A percentile compares a stretch with the other conserved stretches of the same genome.
Conservation (phyloP, 2,797 vertebrate genomes). For the Melanotaenia parkinsoni region DNA sequence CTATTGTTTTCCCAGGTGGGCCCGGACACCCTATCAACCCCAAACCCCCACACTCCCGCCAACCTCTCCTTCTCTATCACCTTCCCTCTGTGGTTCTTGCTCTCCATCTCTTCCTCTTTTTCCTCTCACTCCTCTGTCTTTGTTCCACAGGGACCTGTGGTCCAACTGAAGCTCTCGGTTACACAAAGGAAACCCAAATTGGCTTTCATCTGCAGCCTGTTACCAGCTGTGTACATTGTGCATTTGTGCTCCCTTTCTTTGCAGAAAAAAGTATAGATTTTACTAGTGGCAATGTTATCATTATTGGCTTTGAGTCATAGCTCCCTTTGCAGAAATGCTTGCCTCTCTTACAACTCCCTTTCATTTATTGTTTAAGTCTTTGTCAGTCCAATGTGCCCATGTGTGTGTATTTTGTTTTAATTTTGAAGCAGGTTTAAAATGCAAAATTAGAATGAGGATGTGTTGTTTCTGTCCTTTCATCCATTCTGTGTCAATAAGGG, state of each 20-base stretch:
- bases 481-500: not conserved
- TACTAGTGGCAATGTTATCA: conserved; percentile 55
- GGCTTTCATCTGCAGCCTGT: conserved; percentile 73
- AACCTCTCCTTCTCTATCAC: conserved; percentile 39
- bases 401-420: not conserved
- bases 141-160: conserved; percentile 74
- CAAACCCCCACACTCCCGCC: conserved; percentile 14
- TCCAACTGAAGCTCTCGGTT: conserved; percentile 79
- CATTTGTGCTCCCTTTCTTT: conserved; percentile 29
- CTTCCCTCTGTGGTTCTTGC: conserved; percentile 20
- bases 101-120: conserved; percentile 33
- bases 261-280: conserved; percentile 51
- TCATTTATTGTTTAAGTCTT: conserved; percentile 45
- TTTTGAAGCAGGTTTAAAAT: conserved; percentile 35
- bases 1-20: conserved; percentile 82
- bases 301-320: conserved; percentile 57
- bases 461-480: conserved; percentile 5
- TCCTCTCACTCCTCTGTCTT: conserved; percentile 52
- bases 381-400: conserved; percentile 9
- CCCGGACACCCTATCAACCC: conserved; percentile 40
- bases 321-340: conserved; percentile 21
- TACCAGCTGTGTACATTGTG: conserved; percentile 71
- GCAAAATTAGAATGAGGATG: not conserved
- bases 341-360: conserved; percentile 31
- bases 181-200: conserved; percentile 77